Conservation (phyloP, 1,140 invertebrate species). For the Phocides pigmalion region DNA sequence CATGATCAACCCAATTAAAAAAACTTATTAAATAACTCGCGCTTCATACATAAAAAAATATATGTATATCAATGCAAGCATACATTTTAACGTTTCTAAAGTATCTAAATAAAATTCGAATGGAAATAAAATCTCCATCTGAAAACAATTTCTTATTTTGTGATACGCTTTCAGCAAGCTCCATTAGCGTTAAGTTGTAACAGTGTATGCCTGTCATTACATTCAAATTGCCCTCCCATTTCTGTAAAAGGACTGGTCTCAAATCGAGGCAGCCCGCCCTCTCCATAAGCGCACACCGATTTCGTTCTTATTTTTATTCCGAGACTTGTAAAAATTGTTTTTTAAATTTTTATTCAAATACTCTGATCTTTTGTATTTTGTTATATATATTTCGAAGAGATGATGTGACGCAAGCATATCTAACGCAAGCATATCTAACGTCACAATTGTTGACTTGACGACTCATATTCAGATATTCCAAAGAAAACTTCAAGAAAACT, state of each 20-base stretch:
- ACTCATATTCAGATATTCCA: too few species aligned
- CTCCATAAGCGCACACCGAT: not conserved
- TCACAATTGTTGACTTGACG: too few species aligned
- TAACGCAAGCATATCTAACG: too few species aligned
- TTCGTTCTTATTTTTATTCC: conserved; percentile 19
- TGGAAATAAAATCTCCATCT: not conserved
- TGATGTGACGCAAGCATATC: too few species aligned
- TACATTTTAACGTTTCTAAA: too few species aligned
- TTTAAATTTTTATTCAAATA: not conserved
- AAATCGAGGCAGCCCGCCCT: conserved; percentile 8
- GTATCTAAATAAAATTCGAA: not conserved
- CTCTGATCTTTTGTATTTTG: too few species aligned
- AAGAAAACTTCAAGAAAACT: too few species aligned
- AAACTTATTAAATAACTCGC: too few species aligned
- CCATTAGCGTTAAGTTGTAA: conserved; percentile 12
- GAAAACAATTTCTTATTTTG: conserved; percentile 11
- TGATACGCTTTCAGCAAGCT: not conserved
- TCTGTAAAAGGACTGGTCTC: conserved; percentile 17
- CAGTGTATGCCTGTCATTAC: conserved; percentile 10
- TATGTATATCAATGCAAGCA: not conserved
- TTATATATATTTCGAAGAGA: too few species aligned
- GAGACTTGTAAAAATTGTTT: not conserved
- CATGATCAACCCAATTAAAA: not conserved
- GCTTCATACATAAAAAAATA: too few species aligned
- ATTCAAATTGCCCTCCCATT: conserved; percentile 14